Percentiles rank a stretch among this genome's conserved stretches.
phyloP scores from a whole-genome alignment of 2,113 vertebrate species.

The Phodopus roborovskii region DNA sequence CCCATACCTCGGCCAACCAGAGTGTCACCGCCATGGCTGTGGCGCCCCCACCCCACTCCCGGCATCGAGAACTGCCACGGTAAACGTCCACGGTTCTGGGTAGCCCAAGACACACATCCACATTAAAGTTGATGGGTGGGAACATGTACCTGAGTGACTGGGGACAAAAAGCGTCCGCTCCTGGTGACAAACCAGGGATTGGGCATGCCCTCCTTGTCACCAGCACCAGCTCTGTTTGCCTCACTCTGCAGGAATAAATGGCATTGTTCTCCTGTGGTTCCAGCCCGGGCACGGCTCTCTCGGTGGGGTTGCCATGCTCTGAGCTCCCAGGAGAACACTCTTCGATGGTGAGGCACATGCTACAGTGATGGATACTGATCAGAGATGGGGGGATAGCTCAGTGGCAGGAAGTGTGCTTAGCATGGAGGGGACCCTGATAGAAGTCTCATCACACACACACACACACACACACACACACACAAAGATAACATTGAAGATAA shows the following conservation, averaged over 20 bases:
- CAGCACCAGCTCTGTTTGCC: not conserved
- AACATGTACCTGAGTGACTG: not conserved
- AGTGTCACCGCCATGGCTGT: not conserved
- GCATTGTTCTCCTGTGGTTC: not conserved
- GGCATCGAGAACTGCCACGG: not conserved
- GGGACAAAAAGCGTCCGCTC: not conserved
- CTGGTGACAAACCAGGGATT: not conserved
- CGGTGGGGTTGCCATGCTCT: too few species aligned
- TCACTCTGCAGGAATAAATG: not conserved
- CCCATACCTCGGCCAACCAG: not conserved
- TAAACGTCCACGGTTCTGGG: not conserved
- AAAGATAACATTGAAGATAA: not conserved
- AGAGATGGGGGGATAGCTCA: too few species aligned
- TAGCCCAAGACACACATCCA: not conserved
- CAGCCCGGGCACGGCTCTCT: not conserved
- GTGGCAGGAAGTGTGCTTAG: not conserved
- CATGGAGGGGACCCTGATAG: not conserved
- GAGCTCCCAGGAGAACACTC: not conserved
- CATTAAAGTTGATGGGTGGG: not conserved
- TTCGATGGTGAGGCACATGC: fast-evolving
- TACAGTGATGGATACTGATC: too few species aligned
- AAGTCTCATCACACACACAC: not conserved
- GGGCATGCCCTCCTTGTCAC: not conserved
- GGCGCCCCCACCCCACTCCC: too few species aligned
- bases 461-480: not conserved